Evolutionary conservation across 2,888 invertebrate species (phyloP).

Genomic region (Acrobasis suavella): DNA sequence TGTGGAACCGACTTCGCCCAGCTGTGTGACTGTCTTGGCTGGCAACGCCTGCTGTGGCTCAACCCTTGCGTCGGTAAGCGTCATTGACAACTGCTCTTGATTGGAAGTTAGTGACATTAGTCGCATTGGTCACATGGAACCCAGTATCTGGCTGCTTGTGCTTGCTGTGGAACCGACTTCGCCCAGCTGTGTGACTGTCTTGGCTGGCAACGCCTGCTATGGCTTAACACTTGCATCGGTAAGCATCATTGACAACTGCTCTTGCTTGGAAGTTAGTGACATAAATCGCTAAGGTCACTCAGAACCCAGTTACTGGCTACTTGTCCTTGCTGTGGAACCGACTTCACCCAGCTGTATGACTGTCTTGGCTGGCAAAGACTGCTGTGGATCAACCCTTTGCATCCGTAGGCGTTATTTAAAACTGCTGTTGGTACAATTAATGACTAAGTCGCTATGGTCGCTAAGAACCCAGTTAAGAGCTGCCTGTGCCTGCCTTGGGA

Average conservation of each 20-base stretch:
- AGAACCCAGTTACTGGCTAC: constrained; percentile 89
- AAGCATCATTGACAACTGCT: constrained; percentile 58
- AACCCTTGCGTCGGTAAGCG: constrained; percentile 86
- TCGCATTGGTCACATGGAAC: constrained; percentile 94
- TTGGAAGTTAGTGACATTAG: constrained; percentile 39
- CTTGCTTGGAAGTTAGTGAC: too few relatives aligned
- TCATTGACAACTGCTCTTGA: too few relatives aligned
- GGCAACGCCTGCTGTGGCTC: constrained; percentile 94
- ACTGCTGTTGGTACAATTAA: too few relatives aligned
- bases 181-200: constrained; percentile 93
- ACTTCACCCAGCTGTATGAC: constrained; percentile 92
- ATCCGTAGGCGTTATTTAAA: background rate
- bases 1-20: constrained; percentile 92
- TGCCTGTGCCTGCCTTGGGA: constrained; percentile 93
- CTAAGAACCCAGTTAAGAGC: constrained; percentile 86
- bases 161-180: constrained; percentile 93
- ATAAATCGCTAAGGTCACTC: too few relatives aligned
- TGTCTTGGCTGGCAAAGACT: constrained; percentile 95
- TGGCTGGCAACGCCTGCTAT: constrained; percentile 94
- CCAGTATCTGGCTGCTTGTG: constrained; percentile 93
- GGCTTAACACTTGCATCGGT: constrained; percentile 97
- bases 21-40: constrained; percentile 93
- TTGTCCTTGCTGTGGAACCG: constrained; percentile 94
- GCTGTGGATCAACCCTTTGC: constrained; percentile 95
- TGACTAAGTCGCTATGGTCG: too few relatives aligned